Base-by-base conservation (phyloP, 2,113 vertebrate genomes). In the Manacus vitellinus region DNA sequence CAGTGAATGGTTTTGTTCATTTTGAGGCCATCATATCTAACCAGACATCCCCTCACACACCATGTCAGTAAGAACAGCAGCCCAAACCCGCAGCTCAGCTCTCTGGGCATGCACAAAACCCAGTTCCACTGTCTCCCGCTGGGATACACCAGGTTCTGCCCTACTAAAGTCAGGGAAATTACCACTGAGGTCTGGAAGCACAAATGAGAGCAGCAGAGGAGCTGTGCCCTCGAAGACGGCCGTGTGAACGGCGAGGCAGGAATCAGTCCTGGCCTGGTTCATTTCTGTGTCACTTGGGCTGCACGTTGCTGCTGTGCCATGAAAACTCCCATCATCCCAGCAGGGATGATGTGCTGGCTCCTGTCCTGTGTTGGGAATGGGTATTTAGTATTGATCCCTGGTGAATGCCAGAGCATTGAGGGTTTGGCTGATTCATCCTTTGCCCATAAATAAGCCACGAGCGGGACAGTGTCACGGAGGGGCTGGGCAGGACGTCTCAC, bases 191-290 rank as follows among this genome's bases (percentile, higher is more conserved):
- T 55, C 90, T 88, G 35, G 28, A 73, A 76, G 47, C 43, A 39
- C 71, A 92, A 95, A 96, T 66, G 85, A 85, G 92, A 96, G 89
- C 89, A 95, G 84, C 22, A 78, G 79, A 78, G 65, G 56, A 94
- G 41, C 46, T 6, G 37, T 72, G 89, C 66, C 84, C 92, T 93
- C 74, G 0, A 63, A 92, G 25, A 62, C 2, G 0, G 41, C 15
- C 1, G 1, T 5, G 58, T 8, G 22, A 1, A 28, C 16, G 59
- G 37, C 2, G 22, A 21, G 35, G 86, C 84, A 78, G 85, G 59
- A 95, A 23, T 1, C 55, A 89, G 84, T 35, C 83, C 41, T 31
- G 80, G 47, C 93, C 89, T 79, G 39, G 37, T 92, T 96, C 7
- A 1, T 24, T 94, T 96, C 73, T 84, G 73, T 81, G 83, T 81